These are phyloP conservation scores for Brevimyrus niger DNA, from an alignment of 2,113 vertebrate genomes.

Conservation along the genomic window DNA sequence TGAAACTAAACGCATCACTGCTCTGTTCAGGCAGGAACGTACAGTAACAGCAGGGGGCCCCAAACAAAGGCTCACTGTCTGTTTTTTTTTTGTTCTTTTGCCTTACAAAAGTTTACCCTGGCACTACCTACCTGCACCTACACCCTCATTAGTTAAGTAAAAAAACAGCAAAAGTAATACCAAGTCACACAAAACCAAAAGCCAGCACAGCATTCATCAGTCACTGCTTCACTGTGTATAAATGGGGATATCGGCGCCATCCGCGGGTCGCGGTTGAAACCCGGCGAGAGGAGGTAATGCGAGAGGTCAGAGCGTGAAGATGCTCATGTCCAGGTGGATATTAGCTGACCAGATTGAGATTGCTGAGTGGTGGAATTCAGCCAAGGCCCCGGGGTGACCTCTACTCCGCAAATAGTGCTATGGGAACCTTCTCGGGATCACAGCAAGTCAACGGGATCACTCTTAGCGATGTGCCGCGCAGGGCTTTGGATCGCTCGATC, in stretches of 20 bases:
- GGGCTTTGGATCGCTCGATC: no score
- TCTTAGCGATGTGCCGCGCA: neutral
- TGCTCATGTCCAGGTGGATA: conserved; percentile 1
- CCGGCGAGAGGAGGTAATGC: neutral
- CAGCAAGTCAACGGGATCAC: neutral
- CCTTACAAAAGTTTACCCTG: neutral
- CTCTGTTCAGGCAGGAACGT: conserved; percentile 26
- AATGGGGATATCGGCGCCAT: neutral
- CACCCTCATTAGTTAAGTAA: neutral
- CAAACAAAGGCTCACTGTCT: neutral
- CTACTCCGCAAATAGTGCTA: neutral
- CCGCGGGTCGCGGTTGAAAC: neutral
- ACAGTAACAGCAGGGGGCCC: conserved; percentile 22
- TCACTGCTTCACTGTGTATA: neutral
- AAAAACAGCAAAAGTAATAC: no score
- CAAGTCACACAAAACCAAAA: neutral
- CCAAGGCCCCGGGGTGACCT: neutral
- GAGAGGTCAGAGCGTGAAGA: neutral
- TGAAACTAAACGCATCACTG: neutral
- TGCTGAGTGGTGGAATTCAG: neutral
- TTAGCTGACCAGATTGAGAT: conserved; percentile 9
- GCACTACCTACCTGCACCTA: neutral
- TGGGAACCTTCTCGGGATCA: neutral
- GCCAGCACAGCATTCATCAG: neutral
- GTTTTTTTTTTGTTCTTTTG: neutral